Percentiles rank a stretch among this genome's conserved stretches.
These are phyloP conservation scores for Tuberolachnus salignus DNA, from an alignment of 2,888 invertebrate genomes.

Conservation along the genomic window DNA sequence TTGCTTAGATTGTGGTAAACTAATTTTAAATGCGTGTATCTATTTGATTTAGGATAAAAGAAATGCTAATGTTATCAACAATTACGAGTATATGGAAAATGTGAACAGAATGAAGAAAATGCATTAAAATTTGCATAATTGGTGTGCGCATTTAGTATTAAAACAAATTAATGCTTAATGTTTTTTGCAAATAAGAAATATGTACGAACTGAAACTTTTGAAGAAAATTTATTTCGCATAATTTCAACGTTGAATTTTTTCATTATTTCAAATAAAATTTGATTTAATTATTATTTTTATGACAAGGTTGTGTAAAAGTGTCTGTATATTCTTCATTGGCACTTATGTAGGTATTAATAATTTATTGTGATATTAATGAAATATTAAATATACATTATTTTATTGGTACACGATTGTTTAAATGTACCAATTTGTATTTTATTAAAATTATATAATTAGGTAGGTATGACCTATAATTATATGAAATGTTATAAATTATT, in stretches of 20 bases:
- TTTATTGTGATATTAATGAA: too few species aligned
- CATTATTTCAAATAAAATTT: not conserved
- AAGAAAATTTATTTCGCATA: not conserved
- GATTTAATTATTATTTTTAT: not conserved
- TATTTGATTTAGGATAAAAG: slow-evolving; percentile 21
- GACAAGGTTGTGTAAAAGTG: too few species aligned
- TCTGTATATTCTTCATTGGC: too few species aligned
- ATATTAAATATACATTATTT: too few species aligned
- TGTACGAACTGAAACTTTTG: not conserved
- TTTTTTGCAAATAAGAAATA: not conserved
- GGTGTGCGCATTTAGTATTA: too few species aligned
- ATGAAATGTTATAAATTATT: too few species aligned
- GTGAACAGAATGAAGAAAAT: slow-evolving; percentile 19
- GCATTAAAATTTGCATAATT: not conserved
- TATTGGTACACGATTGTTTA: too few species aligned
- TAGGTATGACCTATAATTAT: too few species aligned
- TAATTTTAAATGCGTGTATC: not conserved
- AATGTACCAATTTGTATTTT: too few species aligned
- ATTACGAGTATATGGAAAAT: not conserved
- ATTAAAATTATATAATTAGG: too few species aligned
- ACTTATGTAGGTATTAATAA: too few species aligned
- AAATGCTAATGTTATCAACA: not conserved
- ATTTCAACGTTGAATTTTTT: not conserved
- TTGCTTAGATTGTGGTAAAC: not conserved
- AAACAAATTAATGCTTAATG: too few species aligned